A percentile compares a stretch with the other conserved stretches of the same genome.
These are phyloP conservation scores for Drosophila tsacasi DNA, from an alignment of 1,140 invertebrate species.

Conservation along the genomic window DNA sequence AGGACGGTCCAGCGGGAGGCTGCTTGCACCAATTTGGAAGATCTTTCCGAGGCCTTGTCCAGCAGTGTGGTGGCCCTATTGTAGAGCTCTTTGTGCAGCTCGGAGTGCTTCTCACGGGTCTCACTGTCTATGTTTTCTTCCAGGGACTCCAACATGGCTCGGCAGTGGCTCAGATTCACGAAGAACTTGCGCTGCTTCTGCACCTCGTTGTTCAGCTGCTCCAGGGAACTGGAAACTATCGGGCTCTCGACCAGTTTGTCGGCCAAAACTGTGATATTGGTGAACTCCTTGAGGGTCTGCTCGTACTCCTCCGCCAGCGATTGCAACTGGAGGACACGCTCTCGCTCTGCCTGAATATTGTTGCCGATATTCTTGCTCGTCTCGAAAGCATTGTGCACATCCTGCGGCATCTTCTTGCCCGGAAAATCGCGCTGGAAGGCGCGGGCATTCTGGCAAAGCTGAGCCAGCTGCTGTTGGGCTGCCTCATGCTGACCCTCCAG, in stretches of 20 bases:
- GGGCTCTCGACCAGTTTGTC: constrained; percentile 91
- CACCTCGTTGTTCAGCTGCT: constrained; percentile 93
- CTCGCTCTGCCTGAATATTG: constrained; percentile 89
- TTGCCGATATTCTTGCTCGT: constrained; percentile 89
- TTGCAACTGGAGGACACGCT: constrained; percentile 90
- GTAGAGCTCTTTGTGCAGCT: constrained; percentile 91
- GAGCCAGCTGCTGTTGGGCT: constrained; percentile 56
- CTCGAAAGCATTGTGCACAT: constrained; percentile 88
- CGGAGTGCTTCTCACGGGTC: constrained; percentile 90
- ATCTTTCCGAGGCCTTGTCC: constrained; percentile 91
- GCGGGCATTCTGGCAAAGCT: constrained; percentile 86
- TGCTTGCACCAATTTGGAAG: constrained; percentile 92
- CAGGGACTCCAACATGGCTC: constrained; percentile 92
- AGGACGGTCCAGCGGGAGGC: constrained; percentile 93
- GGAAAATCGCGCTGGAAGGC: constrained; percentile 88
- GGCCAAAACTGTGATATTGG: constrained; percentile 92
- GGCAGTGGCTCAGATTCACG: constrained; percentile 93
- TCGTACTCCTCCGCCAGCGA: constrained; percentile 93
- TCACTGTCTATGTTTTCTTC: constrained; percentile 93
- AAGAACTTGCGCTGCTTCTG: constrained; percentile 95
- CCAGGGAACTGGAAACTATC: constrained; percentile 90
- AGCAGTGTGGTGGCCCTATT: constrained; percentile 90
- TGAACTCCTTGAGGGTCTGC: constrained; percentile 93
- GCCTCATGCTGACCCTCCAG: constrained; percentile 75
- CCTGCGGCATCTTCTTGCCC: constrained; percentile 88